Evolutionary conservation across 2,113 vertebrate genomes (phyloP).

Genomic region (Macrotis lagotis): DNA sequence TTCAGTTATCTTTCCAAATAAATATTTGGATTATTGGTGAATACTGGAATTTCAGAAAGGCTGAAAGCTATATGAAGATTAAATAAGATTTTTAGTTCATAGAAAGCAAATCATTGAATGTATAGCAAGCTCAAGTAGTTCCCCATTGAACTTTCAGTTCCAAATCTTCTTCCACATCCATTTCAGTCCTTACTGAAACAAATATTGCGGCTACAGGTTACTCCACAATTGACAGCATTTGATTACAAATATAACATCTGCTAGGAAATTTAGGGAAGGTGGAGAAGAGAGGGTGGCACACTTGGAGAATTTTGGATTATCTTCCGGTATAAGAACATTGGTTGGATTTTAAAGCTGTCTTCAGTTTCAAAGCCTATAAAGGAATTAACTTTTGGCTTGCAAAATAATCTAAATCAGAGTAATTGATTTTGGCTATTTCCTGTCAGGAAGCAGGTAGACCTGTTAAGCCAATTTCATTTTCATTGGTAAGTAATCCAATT

Average conservation of each 20-base stretch:
- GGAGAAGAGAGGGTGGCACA: constrained; percentile 15
- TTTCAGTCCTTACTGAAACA: not conserved
- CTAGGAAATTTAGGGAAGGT: constrained; percentile 45
- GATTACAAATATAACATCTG: constrained; percentile 26
- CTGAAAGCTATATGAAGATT: not conserved
- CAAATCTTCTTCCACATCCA: not conserved
- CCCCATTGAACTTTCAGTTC: not conserved
- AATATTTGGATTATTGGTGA: not conserved
- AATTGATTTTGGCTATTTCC: constrained; percentile 43
- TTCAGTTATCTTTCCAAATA: not conserved
- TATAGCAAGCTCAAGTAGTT: not conserved
- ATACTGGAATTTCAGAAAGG: constrained; percentile 3
- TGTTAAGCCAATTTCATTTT: constrained; percentile 60
- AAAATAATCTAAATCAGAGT: constrained; percentile 47
- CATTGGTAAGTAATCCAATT: constrained; percentile 42
- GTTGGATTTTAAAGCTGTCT: constrained; percentile 37
- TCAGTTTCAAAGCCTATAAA: not conserved
- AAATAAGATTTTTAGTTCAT: constrained; percentile 20
- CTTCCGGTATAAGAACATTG: constrained; percentile 20
- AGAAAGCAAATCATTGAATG: not conserved
- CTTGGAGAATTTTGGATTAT: constrained; percentile 39
- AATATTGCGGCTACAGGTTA: not conserved
- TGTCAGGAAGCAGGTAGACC: constrained; percentile 52
- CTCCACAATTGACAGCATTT: constrained; percentile 15
- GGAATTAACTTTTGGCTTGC: constrained; percentile 56